phyloP scores from a whole-genome alignment of 2,888 invertebrate species.

The Erebia palarica region DNA sequence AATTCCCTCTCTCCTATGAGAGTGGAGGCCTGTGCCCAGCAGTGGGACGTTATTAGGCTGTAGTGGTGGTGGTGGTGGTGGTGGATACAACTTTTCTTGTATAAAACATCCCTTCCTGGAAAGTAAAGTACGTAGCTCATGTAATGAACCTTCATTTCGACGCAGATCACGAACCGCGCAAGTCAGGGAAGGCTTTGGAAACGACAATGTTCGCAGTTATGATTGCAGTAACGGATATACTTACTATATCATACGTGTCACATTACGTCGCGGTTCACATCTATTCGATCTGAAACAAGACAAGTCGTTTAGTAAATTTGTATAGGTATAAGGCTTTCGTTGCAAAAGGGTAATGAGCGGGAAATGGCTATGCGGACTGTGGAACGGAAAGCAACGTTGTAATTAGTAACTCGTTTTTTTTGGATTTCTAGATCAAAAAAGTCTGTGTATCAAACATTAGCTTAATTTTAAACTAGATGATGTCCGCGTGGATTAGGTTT shows the following conservation, averaged over 20 bases:
- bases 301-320: neutral
- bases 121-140: neutral
- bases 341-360: too few relatives aligned
- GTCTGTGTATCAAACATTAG: too few relatives aligned
- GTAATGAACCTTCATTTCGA: constrained; percentile 5
- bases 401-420: too few relatives aligned
- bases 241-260: constrained; percentile 36
- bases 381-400: too few relatives aligned
- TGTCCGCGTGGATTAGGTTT: too few relatives aligned
- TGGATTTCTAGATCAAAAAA: too few relatives aligned
- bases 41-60: too few relatives aligned
- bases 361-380: too few relatives aligned
- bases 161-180: constrained; percentile 11
- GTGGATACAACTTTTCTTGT: neutral
- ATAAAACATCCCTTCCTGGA: neutral
- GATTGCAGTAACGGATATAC: constrained; percentile 28
- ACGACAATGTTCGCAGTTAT: constrained; percentile 24
- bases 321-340: neutral
- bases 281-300: constrained; percentile 31
- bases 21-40: too few relatives aligned
- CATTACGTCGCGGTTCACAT: constrained; percentile 25
- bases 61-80: too few relatives aligned
- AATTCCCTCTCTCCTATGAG: too few relatives aligned
- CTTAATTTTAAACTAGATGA: too few relatives aligned
- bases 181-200: constrained; percentile 11